Base-by-base conservation (phyloP, 2,113 vertebrate genomes). In the Mixornis gularis region DNA sequence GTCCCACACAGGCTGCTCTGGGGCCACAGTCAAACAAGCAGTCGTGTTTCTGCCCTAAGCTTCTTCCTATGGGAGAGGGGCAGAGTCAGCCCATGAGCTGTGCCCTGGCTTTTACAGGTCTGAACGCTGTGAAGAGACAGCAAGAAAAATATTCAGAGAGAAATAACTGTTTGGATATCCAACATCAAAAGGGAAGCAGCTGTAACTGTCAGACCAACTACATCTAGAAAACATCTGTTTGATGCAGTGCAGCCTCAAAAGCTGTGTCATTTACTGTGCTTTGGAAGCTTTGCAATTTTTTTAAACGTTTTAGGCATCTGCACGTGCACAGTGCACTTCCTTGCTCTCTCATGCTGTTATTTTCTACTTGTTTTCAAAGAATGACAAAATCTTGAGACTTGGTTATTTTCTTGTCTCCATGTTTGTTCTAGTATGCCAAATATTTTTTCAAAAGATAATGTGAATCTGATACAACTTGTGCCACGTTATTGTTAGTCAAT, bases 351-450 rank as follows among this genome's bases (percentile, higher is more conserved):
- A 21, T 64, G 66, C 70, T 87, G 53, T 26, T 87, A 27, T 76
- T 93, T 94, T 64, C 77, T 94, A 10, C 70, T 92, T 89, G 29
- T 85, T 92, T 89, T 85, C 36, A 72, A 79, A 93, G 84, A 91
- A 87, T 49, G 24, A 65, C 62, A 85, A 44, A 87, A 72, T 85
- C 46, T 93, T 49, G 34, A 80, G 48, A 49, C 49, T 78, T 60
- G 14, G 30, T 92, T 92, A 30, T 92, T 93, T 95, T 78, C 49
- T 29, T 63, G 44, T 76, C 52, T 84, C 56, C 1, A 0, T 86
- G 40, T 89, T 93, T 92, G 73, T 85, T 80, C 49, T 91, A 56
- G 19, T 79, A 60, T 85, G 60, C 30, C 17, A 89, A 53, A 62
- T 89, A 81, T 64, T 91, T 73, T 94, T 85, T 53, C 40, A 41